Evolutionary conservation across 2,797 vertebrate species (phyloP).

Genomic region (Propithecus perrieri): DNA sequence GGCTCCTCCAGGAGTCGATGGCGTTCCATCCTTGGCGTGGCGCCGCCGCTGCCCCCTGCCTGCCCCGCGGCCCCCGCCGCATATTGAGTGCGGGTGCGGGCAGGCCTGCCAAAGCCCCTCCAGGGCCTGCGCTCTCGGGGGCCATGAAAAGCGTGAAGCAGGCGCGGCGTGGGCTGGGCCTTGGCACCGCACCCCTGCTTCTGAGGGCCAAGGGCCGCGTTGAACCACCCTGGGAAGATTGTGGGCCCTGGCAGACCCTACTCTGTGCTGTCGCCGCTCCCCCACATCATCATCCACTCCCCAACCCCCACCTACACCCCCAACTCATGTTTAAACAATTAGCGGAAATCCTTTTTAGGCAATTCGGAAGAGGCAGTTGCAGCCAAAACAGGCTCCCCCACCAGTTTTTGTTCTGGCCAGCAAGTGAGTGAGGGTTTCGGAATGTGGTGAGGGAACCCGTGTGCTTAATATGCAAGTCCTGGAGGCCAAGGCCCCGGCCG

Average conservation of each 20-base stretch:
- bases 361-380: slow-evolving; percentile 48
- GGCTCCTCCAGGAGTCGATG: slow-evolving; percentile 69
- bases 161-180: slow-evolving; percentile 52
- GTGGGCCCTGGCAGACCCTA: slow-evolving; percentile 49
- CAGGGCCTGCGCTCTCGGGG: slow-evolving; percentile 69
- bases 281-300: background rate
- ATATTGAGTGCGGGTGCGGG: slow-evolving; percentile 73
- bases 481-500: background rate
- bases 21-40: slow-evolving; percentile 58
- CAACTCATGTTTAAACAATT: slow-evolving; percentile 58
- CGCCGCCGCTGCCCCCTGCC: slow-evolving; percentile 70
- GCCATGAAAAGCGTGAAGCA: slow-evolving; percentile 75
- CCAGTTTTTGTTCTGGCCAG: slow-evolving; percentile 12
- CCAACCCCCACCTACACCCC: background rate
- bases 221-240: slow-evolving; percentile 48
- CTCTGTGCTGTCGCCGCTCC: slow-evolving; percentile 34
- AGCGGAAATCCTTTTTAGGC: slow-evolving; percentile 62
- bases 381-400: slow-evolving; percentile 45
- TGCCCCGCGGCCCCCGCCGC: slow-evolving; percentile 68
- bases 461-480: background rate
- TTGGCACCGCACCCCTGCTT: slow-evolving; percentile 58
- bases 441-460: background rate
- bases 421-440: background rate
- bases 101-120: slow-evolving; percentile 78
- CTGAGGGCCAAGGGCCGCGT: slow-evolving; percentile 60